Evolutionary conservation across 2,113 vertebrate genomes (phyloP).

Genomic region (Silurus asotus): DNA sequence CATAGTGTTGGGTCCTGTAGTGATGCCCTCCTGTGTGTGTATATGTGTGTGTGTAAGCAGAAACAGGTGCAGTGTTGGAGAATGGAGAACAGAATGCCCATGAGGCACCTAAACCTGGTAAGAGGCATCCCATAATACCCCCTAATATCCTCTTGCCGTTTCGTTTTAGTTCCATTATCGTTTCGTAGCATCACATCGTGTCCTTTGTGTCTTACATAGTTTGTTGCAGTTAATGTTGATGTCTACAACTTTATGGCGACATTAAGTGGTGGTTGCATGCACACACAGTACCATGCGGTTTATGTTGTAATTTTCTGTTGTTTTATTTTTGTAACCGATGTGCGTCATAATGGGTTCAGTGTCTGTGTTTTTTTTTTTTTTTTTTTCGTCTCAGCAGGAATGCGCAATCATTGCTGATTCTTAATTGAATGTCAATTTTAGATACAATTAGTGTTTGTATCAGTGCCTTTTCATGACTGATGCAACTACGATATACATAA

Average conservation of each 20-base stretch:
- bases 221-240: neutral
- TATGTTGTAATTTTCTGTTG: neutral
- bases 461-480: too few species aligned
- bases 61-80: slow-evolving; percentile 73
- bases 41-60: slow-evolving; percentile 61
- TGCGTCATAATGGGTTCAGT: neutral
- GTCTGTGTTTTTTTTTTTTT: neutral
- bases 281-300: slow-evolving; percentile 33
- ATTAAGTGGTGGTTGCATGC: slow-evolving; percentile 9
- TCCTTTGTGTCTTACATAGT: neutral
- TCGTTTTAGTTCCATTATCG: neutral
- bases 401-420: neutral
- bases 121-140: slow-evolving; percentile 58
- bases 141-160: slow-evolving; percentile 9
- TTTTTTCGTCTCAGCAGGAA: neutral
- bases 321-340: neutral
- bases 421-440: neutral
- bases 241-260: neutral
- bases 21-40: slow-evolving; percentile 25
- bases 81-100: slow-evolving; percentile 82
- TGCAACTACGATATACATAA: too few species aligned
- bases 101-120: slow-evolving; percentile 74
- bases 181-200: neutral
- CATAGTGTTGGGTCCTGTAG: slow-evolving; percentile 1
- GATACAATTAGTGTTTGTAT: neutral